These are phyloP conservation scores for Fopius arisanus DNA, from an alignment of 1,140 invertebrate species.

Conservation along the genomic window DNA sequence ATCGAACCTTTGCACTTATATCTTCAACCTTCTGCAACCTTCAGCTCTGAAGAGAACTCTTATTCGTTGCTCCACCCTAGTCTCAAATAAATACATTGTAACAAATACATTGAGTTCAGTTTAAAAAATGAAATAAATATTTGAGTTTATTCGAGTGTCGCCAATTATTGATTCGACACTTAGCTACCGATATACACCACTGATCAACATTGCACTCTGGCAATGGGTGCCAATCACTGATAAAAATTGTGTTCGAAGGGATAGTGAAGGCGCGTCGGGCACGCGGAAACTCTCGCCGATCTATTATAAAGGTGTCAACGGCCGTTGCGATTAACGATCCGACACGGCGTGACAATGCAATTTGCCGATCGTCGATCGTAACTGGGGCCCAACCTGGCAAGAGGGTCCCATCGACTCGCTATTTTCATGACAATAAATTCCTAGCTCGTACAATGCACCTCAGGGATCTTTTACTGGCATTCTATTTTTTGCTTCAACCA, in stretches of 20 bases:
- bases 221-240: background rate
- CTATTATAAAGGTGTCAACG: slow-evolving; percentile 48
- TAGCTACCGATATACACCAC: too few species aligned
- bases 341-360: slow-evolving; percentile 36
- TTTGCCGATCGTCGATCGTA: slow-evolving; percentile 32
- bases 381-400: background rate
- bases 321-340: slow-evolving; percentile 40
- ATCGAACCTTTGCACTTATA: slow-evolving; percentile 39
- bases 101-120: too few species aligned
- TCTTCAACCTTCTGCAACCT: background rate
- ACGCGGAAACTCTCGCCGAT: slow-evolving; percentile 49
- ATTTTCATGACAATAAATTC: background rate
- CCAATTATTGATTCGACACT: too few species aligned
- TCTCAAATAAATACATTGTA: too few species aligned
- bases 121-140: too few species aligned
- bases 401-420: background rate
- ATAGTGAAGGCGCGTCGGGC: slow-evolving; percentile 50
- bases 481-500: too few species aligned
- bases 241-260: background rate
- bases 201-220: background rate
- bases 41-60: background rate
- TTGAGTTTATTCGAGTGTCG: too few species aligned
- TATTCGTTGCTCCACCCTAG: background rate
- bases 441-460: background rate
- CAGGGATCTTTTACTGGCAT: background rate